phyloP scores from a whole-genome alignment of 1,140 invertebrate genomes.

The Diuraphis noxia region DNA sequence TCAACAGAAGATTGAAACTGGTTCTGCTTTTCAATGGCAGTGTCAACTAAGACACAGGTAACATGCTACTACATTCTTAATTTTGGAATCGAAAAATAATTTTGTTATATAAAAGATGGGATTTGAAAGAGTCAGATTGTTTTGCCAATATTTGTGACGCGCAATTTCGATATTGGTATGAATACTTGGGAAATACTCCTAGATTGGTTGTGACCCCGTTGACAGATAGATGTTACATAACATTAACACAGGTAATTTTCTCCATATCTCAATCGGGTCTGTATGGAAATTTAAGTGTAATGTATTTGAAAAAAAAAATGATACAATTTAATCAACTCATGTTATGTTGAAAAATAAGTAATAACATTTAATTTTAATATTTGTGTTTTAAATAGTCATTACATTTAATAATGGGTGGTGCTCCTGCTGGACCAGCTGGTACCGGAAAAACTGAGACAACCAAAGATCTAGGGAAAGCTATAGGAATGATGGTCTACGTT shows the following conservation, averaged over 20 bases:
- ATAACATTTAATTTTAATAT: neutral
- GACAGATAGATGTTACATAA: constrained; percentile 89
- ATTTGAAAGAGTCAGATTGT: constrained; percentile 78
- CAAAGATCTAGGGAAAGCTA: constrained; percentile 85
- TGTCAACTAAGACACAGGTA: constrained; percentile 84
- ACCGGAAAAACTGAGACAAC: constrained; percentile 94
- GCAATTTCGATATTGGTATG: constrained; percentile 76
- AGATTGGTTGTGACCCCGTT: constrained; percentile 82
- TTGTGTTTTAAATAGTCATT: constrained; percentile 65
- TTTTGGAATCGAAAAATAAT: neutral
- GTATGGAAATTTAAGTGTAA: neutral
- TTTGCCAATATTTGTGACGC: constrained; percentile 92
- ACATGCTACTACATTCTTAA: neutral
- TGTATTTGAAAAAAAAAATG: neutral
- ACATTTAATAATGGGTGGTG: constrained; percentile 89
- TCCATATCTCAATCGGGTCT: neutral
- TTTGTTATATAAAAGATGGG: constrained; percentile 67
- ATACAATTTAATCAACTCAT: neutral
- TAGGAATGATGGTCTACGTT: constrained; percentile 93
- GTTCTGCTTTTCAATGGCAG: constrained; percentile 87
- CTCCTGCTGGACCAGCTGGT: constrained; percentile 83
- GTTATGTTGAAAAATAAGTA: neutral
- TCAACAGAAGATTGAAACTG: constrained; percentile 76
- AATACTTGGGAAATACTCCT: constrained; percentile 82
- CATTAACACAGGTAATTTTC: constrained; percentile 70